These are phyloP conservation scores for Buphagus erythrorhynchus DNA, from an alignment of 2,797 vertebrate species.

Conservation along the genomic window DNA sequence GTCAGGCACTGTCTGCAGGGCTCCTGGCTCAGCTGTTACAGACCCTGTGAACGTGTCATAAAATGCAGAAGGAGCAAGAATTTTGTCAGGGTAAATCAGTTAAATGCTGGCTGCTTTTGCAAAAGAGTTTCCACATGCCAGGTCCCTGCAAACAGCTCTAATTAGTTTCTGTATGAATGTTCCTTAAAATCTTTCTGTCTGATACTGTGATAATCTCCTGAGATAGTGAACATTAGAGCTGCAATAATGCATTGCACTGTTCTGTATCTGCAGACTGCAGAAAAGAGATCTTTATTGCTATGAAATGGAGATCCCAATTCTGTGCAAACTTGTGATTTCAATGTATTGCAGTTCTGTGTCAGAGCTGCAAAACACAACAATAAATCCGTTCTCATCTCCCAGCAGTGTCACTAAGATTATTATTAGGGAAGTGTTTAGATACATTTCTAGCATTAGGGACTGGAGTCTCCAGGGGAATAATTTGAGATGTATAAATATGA, in stretches of 20 bases:
- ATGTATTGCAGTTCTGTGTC: background rate
- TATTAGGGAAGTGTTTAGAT: background rate
- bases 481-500: background rate
- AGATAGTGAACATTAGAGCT: background rate
- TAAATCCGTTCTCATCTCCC: background rate
- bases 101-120: background rate
- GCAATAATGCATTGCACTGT: background rate
- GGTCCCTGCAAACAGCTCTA: background rate
- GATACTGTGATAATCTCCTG: background rate
- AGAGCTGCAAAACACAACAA: background rate
- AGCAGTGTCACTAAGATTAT: background rate
- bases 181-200: background rate
- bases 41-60: background rate
- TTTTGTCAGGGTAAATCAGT: background rate
- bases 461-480: background rate
- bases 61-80: background rate
- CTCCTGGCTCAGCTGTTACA: background rate
- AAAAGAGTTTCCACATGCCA: background rate
- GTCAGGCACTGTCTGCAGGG: background rate
- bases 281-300: background rate
- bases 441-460: background rate
- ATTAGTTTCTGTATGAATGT: background rate
- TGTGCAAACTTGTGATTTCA: background rate
- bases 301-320: background rate
- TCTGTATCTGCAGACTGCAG: background rate